Percentiles rank a stretch among this genome's conserved stretches.
phyloP scores from a whole-genome alignment of 2,888 invertebrate species.

The Rhagium mordax region DNA sequence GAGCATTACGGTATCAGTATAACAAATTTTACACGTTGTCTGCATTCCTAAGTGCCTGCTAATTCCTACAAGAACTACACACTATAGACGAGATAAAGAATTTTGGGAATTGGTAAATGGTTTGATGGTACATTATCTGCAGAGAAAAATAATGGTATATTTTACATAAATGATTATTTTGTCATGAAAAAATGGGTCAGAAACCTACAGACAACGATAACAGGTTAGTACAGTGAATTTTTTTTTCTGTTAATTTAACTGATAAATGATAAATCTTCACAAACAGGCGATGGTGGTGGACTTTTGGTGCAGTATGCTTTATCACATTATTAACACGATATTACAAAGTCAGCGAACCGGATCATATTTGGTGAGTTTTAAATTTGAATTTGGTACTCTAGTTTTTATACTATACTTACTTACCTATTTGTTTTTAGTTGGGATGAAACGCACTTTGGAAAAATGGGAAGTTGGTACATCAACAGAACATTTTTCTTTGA shows the following conservation, averaged over 20 bases:
- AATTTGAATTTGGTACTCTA: not conserved
- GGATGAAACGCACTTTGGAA: slow-evolving; percentile 99
- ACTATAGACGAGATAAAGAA: not conserved
- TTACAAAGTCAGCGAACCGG: slow-evolving; percentile 91
- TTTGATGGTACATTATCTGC: too few species aligned
- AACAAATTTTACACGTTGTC: not conserved
- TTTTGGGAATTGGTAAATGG: not conserved
- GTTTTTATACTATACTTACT: not conserved
- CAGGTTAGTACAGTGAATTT: slow-evolving; percentile 15
- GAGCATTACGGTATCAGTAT: not conserved
- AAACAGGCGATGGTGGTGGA: slow-evolving; percentile 76
- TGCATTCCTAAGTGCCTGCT: not conserved
- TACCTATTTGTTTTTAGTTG: slow-evolving; percentile 76
- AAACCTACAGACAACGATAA: not conserved
- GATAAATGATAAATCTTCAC: too few species aligned
- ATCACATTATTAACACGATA: slow-evolving; percentile 85
- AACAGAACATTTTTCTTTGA: slow-evolving; percentile 98
- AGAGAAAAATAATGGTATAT: too few species aligned
- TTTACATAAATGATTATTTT: slow-evolving; percentile 1
- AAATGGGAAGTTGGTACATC: slow-evolving; percentile 99
- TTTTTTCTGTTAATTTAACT: too few species aligned
- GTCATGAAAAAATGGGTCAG: not conserved
- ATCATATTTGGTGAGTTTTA: slow-evolving; percentile 90
- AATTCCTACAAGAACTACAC: not conserved
- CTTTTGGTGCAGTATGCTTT: slow-evolving; percentile 77